A percentile compares a stretch with the other conserved stretches of the same genome.
Conservation (phyloP, 1,140 invertebrate species). For the Diplogasteroides magnus region DNA sequence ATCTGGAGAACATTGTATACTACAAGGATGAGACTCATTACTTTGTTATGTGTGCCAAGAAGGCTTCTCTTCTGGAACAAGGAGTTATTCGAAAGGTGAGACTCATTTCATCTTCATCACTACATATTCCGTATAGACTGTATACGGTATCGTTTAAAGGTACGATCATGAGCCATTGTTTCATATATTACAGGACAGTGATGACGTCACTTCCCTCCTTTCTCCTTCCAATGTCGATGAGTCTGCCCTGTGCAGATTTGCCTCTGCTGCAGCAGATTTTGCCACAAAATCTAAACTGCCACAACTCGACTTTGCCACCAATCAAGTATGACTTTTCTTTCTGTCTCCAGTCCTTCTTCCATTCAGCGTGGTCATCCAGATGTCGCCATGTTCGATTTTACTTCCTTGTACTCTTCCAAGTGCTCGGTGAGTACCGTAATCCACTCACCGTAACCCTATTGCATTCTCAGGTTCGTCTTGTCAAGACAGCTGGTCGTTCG, state of each 20-base stretch:
- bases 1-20: conserved; percentile 97
- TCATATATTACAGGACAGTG: conserved; percentile 78
- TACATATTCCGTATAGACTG: too few species aligned
- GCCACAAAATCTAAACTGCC: conserved; percentile 81
- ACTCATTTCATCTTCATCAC: background rate
- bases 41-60: conserved; percentile 99
- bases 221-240: conserved; percentile 82
- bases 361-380: conserved; percentile 80
- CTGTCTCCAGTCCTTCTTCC: too few species aligned
- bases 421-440: too few species aligned
- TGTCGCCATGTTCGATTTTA: conserved; percentile 99
- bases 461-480: too few species aligned
- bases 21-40: conserved; percentile 96
- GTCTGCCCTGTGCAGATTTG: conserved; percentile 77
- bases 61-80: conserved; percentile 82
- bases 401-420: conserved; percentile 94
- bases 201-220: conserved; percentile 80
- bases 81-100: conserved; percentile 68
- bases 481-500: conserved; percentile 72
- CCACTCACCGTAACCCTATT: too few species aligned
- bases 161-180: too few species aligned
- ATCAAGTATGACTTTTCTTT: conserved; percentile 65
- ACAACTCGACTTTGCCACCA: conserved; percentile 86
- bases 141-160: too few species aligned
- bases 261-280: conserved; percentile 88